phyloP scores from a whole-genome alignment of 2,797 vertebrate species.

The Microchirus variegatus region DNA sequence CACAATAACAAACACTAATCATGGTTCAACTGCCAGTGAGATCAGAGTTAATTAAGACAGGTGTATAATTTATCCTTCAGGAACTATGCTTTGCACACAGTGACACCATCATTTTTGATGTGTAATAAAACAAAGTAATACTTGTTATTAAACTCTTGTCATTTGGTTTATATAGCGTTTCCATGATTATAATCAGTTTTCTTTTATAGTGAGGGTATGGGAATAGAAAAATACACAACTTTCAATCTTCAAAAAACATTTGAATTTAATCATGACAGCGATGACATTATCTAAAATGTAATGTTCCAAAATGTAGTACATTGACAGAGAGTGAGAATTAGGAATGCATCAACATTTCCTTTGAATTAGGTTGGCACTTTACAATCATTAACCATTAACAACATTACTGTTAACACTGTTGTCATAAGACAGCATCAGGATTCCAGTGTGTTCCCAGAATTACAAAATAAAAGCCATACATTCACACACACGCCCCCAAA shows the following conservation, averaged over 20 bases:
- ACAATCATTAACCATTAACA: constrained; percentile 36
- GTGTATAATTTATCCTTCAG: constrained; percentile 32
- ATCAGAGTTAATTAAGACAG: constrained; percentile 46
- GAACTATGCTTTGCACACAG: constrained; percentile 5
- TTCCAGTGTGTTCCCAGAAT: constrained; percentile 19
- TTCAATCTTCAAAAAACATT: constrained; percentile 55
- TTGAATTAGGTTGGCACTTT: constrained; percentile 49
- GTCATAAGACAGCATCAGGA: constrained; percentile 20
- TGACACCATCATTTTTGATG: too few relatives aligned
- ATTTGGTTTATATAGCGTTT: background rate
- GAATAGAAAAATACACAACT: constrained; percentile 67
- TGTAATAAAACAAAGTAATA: too few relatives aligned
- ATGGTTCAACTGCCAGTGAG: constrained; percentile 39
- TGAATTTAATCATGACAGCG: constrained; percentile 31
- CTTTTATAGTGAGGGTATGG: constrained; percentile 75
- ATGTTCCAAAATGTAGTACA: constrained; percentile 29
- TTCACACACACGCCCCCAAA: constrained; percentile 35
- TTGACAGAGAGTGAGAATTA: constrained; percentile 21
- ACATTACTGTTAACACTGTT: constrained; percentile 18
- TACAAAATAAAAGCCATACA: constrained; percentile 48
- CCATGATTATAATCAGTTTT: constrained; percentile 6
- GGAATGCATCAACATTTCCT: constrained; percentile 24
- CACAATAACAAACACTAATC: constrained; percentile 57
- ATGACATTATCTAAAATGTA: constrained; percentile 23
- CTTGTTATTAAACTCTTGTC: too few relatives aligned